Conservation (phyloP, 2,888 invertebrate species). For the Empis stercorea region DNA sequence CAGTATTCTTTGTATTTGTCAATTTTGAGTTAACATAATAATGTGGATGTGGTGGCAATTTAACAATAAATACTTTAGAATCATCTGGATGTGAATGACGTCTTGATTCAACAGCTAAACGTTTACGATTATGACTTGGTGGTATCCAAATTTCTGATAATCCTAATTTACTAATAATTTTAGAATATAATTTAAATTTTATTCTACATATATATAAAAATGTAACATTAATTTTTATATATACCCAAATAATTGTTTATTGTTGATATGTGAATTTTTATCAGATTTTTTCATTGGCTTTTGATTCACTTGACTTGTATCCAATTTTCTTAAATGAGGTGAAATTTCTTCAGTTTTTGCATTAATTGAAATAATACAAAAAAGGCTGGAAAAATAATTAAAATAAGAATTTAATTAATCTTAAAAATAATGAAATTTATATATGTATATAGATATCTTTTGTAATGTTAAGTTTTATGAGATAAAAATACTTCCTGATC, state of each 20-base stretch:
- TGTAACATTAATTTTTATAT: not conserved
- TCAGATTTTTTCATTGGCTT: not conserved
- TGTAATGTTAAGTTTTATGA: no score
- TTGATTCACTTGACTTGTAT: not conserved
- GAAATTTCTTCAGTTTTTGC: no score
- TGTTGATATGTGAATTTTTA: not conserved
- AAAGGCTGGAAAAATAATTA: no score
- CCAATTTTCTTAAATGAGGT: not conserved
- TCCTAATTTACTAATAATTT: constrained; percentile 52
- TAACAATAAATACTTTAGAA: constrained; percentile 77
- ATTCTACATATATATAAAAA: no score
- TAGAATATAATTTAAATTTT: not conserved
- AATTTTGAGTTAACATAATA: constrained; percentile 62
- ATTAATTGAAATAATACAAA: no score
- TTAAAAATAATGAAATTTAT: no score
- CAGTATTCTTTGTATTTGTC: constrained; percentile 35
- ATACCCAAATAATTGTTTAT: not conserved
- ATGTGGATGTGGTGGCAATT: constrained; percentile 70
- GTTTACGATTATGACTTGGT: constrained; percentile 66
- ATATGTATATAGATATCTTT: no score
- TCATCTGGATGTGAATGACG: constrained; percentile 58
- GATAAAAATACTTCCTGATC: no score
- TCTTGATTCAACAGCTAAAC: constrained; percentile 62
- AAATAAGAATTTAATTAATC: no score
- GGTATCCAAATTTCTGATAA: constrained; percentile 59